Evolutionary conservation across 2,113 vertebrate species (phyloP), one percentile per base, ranked within the genome.

Genomic region (Megaceryle maxima): DNA sequence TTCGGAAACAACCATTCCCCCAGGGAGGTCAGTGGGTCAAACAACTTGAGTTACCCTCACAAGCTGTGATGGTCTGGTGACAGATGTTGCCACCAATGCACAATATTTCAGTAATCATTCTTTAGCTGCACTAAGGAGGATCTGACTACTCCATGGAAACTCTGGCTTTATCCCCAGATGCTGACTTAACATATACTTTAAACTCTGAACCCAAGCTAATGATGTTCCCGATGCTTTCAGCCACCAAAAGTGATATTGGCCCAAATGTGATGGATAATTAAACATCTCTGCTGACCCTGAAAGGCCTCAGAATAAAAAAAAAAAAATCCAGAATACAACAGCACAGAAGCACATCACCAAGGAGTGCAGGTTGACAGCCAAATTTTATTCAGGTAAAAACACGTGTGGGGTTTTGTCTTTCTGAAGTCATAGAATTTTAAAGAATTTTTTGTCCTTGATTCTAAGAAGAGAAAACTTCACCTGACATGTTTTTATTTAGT

Each of bases 151-250:
- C 56, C 66, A 35, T 0, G 5, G 33, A 50, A 77, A 62, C 7
- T 37, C 31, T 44, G 17, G 11, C 14, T 72, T 93, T 63, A 76
- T 25, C 9, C 24, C 26, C 48, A 55, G 14, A 24, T 37, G 25
- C 62, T 89, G n/a, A 62, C 18, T 17, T 63, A 77, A 55, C 0
- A 2, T 2, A 3, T 4, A 33, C 3, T 75, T 92, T 20, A 57
- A 92, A 80, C 8, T 43, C 46, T 18, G 3, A 56, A 79, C 10
- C 31, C 16, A 19, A 24, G 33, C 43, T 10, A 63, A 28, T 8
- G 24, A 59, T 18, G 5, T 6, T 84, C 5, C n/a, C 0, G 0
- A 22, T 59, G 46, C 7, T 92, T 91, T 68, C 13, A 1, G 15
- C 33, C 22, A 56, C 48, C 51, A 59, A 87, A 87, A 22, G 33